Conservation (phyloP, 1,140 invertebrate genomes). For the Phthorimaea operculella region DNA sequence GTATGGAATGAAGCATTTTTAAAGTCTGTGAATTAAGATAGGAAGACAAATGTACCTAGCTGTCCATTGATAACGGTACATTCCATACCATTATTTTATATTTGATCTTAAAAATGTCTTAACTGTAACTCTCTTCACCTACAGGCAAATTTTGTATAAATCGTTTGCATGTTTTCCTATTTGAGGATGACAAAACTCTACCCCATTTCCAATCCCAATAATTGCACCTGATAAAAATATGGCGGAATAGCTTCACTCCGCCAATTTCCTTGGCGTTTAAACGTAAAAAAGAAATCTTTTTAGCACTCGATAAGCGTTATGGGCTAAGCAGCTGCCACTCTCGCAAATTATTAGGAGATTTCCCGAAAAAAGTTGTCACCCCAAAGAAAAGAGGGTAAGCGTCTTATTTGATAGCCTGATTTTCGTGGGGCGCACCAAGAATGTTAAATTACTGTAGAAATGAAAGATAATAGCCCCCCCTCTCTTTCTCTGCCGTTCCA, state of each 20-base stretch:
- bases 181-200: not conserved
- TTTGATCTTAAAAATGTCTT: not conserved
- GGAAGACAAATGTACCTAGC: too few relatives aligned
- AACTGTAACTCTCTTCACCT: not conserved
- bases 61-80: too few relatives aligned
- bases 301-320: slow-evolving; percentile 58
- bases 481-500: slow-evolving; percentile 36
- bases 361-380: slow-evolving; percentile 59
- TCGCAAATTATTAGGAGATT: slow-evolving; percentile 64
- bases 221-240: slow-evolving; percentile 1
- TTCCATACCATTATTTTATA: too few relatives aligned
- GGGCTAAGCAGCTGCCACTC: slow-evolving; percentile 60
- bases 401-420: slow-evolving; percentile 61
- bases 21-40: too few relatives aligned
- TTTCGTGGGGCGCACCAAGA: slow-evolving; percentile 50
- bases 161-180: not conserved
- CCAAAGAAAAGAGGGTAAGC: slow-evolving; percentile 40
- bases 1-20: too few relatives aligned
- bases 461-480: slow-evolving; percentile 62
- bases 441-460: slow-evolving; percentile 65
- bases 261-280: slow-evolving; percentile 10
- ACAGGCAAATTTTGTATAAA: not conserved
- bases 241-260: not conserved
- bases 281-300: slow-evolving; percentile 46
- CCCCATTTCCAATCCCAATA: not conserved